These are phyloP conservation scores for Hypanus sabinus DNA, from an alignment of 2,113 vertebrate species.

Conservation along the genomic window DNA sequence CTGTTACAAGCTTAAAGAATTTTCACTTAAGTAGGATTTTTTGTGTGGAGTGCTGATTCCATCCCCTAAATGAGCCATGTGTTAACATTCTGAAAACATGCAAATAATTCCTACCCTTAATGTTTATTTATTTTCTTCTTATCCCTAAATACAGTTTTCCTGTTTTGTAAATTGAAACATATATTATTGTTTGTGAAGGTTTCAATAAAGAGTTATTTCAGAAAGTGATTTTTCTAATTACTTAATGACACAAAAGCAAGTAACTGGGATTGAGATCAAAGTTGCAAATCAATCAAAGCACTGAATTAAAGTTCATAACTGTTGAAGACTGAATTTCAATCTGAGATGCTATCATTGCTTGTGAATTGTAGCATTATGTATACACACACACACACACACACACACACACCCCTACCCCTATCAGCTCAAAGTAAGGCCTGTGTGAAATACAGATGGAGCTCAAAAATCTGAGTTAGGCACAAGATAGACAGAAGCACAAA, in stretches of 20 bases:
- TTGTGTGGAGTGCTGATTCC: not conserved
- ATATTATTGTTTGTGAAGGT: not conserved
- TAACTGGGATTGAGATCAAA: not conserved
- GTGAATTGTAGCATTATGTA: not conserved
- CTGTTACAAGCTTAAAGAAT: not conserved
- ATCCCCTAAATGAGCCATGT: not conserved
- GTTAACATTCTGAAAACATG: not conserved
- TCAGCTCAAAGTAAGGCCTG: no score
- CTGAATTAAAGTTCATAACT: not conserved
- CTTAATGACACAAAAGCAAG: not conserved
- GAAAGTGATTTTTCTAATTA: not conserved
- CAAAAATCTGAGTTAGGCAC: no score
- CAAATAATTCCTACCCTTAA: not conserved
- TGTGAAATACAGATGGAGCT: no score
- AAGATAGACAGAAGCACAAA: no score
- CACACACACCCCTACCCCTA: no score
- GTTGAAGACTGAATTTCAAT: not conserved
- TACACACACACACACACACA: not conserved
- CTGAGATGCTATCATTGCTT: constrained; percentile 3
- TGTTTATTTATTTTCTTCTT: not conserved
- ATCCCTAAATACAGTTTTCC: not conserved
- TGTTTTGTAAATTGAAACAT: not conserved
- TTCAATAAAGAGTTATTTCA: not conserved
- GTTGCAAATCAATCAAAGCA: not conserved
- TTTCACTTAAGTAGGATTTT: not conserved